phyloP scores from a whole-genome alignment of 2,888 invertebrate genomes.

The Lacanobia wlatinum region DNA sequence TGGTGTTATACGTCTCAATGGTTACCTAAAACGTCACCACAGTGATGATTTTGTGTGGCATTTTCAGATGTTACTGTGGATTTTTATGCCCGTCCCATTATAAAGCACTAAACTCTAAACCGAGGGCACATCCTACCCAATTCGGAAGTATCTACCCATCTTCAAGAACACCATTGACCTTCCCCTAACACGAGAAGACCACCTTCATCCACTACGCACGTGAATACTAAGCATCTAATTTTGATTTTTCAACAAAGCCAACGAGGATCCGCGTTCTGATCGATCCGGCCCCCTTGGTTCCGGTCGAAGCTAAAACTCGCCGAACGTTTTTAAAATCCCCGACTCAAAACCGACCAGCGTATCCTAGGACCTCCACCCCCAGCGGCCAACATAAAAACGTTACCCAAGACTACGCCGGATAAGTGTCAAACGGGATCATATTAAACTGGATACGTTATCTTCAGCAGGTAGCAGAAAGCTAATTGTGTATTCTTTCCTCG shows the following conservation, averaged over 20 bases:
- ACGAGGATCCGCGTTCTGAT: constrained; percentile 84
- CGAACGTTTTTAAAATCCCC: constrained; percentile 87
- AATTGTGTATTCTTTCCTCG: constrained; percentile 91
- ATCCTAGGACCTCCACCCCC: constrained; percentile 72
- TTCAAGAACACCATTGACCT: constrained; percentile 55
- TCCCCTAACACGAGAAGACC: constrained; percentile 68
- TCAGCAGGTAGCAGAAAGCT: constrained; percentile 89
- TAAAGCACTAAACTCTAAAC: constrained; percentile 5
- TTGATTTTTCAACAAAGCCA: constrained; percentile 88
- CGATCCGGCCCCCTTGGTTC: constrained; percentile 87
- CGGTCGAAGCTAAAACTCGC: constrained; percentile 86
- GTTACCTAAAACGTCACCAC: neutral
- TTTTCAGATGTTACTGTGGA: neutral
- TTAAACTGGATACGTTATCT: constrained; percentile 85
- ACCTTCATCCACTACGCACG: constrained; percentile 72
- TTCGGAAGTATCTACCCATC: constrained; percentile 34
- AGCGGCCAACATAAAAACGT: constrained; percentile 67
- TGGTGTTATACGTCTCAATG: no score
- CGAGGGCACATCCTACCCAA: constrained; percentile 13
- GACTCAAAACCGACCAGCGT: constrained; percentile 81
- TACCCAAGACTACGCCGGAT: constrained; percentile 59
- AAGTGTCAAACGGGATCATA: constrained; percentile 74
- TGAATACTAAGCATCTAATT: constrained; percentile 89
- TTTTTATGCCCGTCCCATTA: constrained; percentile 19
- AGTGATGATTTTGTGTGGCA: neutral